phyloP scores from a whole-genome alignment of 35 echinoderm and acorn worm species.

The Ptychodera flava region DNA sequence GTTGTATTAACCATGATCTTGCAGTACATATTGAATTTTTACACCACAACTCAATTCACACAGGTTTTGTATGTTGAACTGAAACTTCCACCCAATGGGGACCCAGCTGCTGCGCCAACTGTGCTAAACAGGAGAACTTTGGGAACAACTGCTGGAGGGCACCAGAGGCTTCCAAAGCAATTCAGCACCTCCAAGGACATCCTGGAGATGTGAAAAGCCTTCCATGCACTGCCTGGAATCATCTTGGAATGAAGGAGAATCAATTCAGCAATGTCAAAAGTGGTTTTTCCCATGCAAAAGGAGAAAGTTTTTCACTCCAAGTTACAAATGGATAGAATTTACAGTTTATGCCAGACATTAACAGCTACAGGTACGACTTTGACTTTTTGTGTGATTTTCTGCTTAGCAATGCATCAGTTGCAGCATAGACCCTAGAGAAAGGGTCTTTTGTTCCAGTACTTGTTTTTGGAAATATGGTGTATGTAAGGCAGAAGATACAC shows the following conservation, averaged over 20 bases:
- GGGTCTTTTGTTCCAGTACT: no score
- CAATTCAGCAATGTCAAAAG: slow-evolving; percentile 70
- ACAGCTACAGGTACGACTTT: slow-evolving; percentile 89
- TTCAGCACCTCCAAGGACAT: slow-evolving; percentile 92
- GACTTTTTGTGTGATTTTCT: no score
- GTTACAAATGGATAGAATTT: slow-evolving; percentile 65
- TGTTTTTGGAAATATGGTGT: no score
- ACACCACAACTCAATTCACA: no score
- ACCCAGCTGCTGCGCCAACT: slow-evolving; percentile 29
- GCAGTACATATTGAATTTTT: no score
- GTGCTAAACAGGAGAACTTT: slow-evolving; percentile 53
- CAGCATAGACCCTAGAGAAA: no score
- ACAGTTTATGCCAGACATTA: slow-evolving; percentile 64
- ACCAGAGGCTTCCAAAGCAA: slow-evolving; percentile 57
- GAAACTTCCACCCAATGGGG: slow-evolving; percentile 83
- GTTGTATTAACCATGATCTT: no score
- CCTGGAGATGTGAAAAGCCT: slow-evolving; percentile 69
- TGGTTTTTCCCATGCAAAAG: slow-evolving; percentile 87
- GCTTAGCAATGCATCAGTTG: no score
- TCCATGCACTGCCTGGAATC: slow-evolving; percentile 77
- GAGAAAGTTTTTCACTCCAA: slow-evolving; percentile 52
- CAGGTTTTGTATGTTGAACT: slow-evolving; percentile 87
- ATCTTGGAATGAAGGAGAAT: slow-evolving; percentile 86
- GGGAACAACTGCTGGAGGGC: slow-evolving; percentile 42
- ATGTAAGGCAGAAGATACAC: no score